Evolutionary conservation across 1,140 invertebrate genomes (phyloP), one percentile per base, ranked within the genome.

Genomic region (Calephelis nemesis): DNA sequence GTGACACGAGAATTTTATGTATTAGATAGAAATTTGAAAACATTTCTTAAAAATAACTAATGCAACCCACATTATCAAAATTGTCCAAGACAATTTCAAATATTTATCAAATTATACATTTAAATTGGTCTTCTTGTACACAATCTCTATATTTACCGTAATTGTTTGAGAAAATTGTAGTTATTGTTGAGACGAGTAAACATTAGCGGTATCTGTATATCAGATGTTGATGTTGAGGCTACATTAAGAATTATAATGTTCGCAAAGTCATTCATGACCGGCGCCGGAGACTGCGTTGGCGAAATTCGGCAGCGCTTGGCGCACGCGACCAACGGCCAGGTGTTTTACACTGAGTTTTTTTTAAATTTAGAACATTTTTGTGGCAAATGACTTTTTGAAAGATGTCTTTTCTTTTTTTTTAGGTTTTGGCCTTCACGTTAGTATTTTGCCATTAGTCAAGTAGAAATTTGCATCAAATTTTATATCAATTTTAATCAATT

Each of bases 251-350:
- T 67, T 71, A 72, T 72, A 69, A 76, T 79, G 69, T 63, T 72
- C 65, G 63, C 70, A 75, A 65, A 74, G 65, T 69, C 64, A 77
- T 75, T 70, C 71, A 71, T 60, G 65, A 65, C 66, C 68, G 72
- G 70, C 74, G 73, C 68, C 64, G 54, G 60, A 66, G 67, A 67
- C 67, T 47, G 50, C 63, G 75, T 68, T 75, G 69, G 76, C 74
- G 68, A 84, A 86, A 83, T 83, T 86, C 78, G 81, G 79, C 77
- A 81, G 82, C 79, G 74, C 74, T 73, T 5, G 49, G 67, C 67
- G 67, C 71, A 68, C 80, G 77, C 80, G 83, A 63, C 70, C 39
- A 54, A 15, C 12, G 47, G 63, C 63, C 74, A 76, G 74, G 69
- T 76, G 74, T 70, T 70, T 63, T 69, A 45, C 72, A 74, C 47